Conservation (phyloP, 1,140 invertebrate species). For the Platorchestia sp. region DNA sequence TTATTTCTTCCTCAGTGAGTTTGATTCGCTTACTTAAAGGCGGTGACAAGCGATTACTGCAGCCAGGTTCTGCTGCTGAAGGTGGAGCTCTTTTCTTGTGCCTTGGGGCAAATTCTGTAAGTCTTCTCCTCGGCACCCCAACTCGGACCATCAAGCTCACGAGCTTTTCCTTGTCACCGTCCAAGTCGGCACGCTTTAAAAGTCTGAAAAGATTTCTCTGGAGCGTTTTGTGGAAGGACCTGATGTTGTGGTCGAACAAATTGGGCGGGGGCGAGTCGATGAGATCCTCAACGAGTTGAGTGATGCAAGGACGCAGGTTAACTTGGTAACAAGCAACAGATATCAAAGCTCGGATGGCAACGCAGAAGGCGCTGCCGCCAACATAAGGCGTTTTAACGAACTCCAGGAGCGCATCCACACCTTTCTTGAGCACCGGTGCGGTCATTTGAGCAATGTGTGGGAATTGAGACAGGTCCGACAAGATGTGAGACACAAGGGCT, state of each 20-base stretch:
- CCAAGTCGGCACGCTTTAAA: slow-evolving; percentile 58
- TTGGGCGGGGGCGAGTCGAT: slow-evolving; percentile 63
- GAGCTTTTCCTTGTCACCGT: slow-evolving; percentile 52
- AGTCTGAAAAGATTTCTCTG: slow-evolving; percentile 64
- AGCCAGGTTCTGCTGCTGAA: not conserved
- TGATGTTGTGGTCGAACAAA: slow-evolving; percentile 65
- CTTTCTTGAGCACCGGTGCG: slow-evolving; percentile 57
- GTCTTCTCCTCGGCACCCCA: slow-evolving; percentile 63
- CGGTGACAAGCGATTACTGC: not conserved
- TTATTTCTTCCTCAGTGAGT: not conserved
- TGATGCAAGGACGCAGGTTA: slow-evolving; percentile 60
- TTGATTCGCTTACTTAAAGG: not conserved
- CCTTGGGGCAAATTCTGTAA: slow-evolving; percentile 63
- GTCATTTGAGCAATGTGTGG: slow-evolving; percentile 47
- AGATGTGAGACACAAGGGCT: slow-evolving; percentile 61
- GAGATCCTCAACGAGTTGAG: slow-evolving; percentile 59
- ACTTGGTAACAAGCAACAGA: slow-evolving; percentile 65
- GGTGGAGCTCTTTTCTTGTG: slow-evolving; percentile 40
- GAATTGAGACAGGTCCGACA: slow-evolving; percentile 58
- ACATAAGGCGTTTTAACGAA: slow-evolving; percentile 63
- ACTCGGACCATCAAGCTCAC: slow-evolving; percentile 65
- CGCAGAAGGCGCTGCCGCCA: slow-evolving; percentile 62
- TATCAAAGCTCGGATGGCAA: slow-evolving; percentile 61
- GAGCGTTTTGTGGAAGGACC: slow-evolving; percentile 64
- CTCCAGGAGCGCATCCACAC: slow-evolving; percentile 56